Base-by-base conservation (phyloP, 2,113 vertebrate species). In the Centropristis striata region DNA sequence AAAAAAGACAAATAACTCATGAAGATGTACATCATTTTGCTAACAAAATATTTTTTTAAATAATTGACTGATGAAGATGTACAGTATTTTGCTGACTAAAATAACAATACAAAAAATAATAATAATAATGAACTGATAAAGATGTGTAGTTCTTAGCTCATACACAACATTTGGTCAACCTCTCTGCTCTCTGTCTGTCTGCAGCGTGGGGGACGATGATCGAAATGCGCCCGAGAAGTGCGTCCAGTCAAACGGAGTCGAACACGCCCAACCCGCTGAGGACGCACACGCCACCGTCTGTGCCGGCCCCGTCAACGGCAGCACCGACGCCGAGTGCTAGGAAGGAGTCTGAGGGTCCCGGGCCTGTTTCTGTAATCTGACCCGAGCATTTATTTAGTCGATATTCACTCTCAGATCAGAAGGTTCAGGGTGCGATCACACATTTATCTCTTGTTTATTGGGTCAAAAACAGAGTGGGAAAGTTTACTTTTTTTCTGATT, bases 271-370 rank as follows among this genome's bases (percentile, higher is more conserved):
- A 18, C 72, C 64, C 8, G 11, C 25, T 0, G 78, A 69, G n/a
- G 82, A 86, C 2, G 58, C 71, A 6, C 85, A 58, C 11, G 54
- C 70, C 23, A 9, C 76, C 21, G 54, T 81, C 71, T 75, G 79
- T 25, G 3, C 75, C 37, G 54, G 55, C 16, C 77, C 84, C 8
- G 55, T 92, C 41, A 88, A 89, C 4, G 55, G 79, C 50, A 85
- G 76, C 84, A n/a, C 67, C 4, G 89, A 90, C 20, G 80, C 91
- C 1, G 92, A 94, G 67, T 93, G 93, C 85, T 93, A 92, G 65
- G 78, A 47, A 3, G 80, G 65, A 61, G 49, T 54, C 63, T 10
- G n/a, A 78, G 59, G 73, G 58, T 71, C 80, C 51, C 18, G 13
- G 58, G 14, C 67, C 55, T 3, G 39, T 42, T 66, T 44, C 13